Conservation (phyloP, 2,888 invertebrate species). For the Lepidonotus clava region DNA sequence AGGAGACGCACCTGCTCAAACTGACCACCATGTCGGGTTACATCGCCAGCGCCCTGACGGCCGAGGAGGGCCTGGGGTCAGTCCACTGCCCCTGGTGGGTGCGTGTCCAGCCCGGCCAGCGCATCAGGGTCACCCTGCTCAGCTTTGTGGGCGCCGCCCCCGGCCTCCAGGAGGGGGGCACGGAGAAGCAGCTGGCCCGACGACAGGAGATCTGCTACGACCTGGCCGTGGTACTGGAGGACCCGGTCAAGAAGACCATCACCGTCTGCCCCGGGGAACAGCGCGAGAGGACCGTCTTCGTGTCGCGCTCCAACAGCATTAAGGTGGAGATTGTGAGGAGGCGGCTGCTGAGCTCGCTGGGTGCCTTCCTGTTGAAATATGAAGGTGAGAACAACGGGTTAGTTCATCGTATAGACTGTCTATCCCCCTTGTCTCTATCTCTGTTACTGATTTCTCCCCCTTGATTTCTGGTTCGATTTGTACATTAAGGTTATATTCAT, state of each 20-base stretch:
- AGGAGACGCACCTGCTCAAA: neutral
- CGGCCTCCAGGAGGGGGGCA: neutral
- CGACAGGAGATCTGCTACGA: constrained; percentile 60
- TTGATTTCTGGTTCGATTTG: too few relatives aligned
- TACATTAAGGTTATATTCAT: too few relatives aligned
- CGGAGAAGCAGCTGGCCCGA: constrained; percentile 3
- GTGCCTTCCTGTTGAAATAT: constrained; percentile 61
- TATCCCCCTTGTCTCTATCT: too few relatives aligned
- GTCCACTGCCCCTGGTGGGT: constrained; percentile 60
- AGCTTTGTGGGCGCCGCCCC: constrained; percentile 46
- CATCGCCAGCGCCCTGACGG: constrained; percentile 32
- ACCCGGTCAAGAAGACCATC: constrained; percentile 52
- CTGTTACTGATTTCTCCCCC: too few relatives aligned
- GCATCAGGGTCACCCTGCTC: constrained; percentile 59
- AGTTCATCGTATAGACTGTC: neutral
- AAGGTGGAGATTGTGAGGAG: constrained; percentile 58
- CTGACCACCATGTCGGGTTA: constrained; percentile 21
- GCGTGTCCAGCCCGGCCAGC: constrained; percentile 58
- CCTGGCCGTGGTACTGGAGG: constrained; percentile 58
- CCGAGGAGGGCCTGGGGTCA: constrained; percentile 48
- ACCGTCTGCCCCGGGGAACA: constrained; percentile 57
- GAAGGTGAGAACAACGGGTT: constrained; percentile 46
- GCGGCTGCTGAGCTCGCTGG: constrained; percentile 54
- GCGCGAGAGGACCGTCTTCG: constrained; percentile 49
- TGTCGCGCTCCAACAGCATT: constrained; percentile 56